Conservation (phyloP, 2,888 invertebrate species). For the Matsumyia berberina region DNA sequence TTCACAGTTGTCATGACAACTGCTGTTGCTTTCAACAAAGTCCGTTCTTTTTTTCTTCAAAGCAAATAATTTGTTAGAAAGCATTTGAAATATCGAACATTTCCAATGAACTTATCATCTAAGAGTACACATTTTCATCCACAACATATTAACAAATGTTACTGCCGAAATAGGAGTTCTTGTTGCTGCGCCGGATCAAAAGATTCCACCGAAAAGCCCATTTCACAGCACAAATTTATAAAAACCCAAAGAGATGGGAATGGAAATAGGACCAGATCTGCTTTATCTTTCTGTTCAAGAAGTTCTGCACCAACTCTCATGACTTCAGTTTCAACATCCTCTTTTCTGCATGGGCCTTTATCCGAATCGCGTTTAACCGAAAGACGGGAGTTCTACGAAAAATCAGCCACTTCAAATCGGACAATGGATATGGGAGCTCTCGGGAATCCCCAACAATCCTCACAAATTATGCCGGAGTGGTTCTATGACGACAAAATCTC, state of each 20-base stretch:
- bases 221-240: constrained; percentile 22
- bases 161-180: constrained; percentile 48
- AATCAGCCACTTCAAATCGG: constrained; percentile 3
- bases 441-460: neutral
- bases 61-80: too few species aligned
- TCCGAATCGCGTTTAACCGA: constrained; percentile 27
- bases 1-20: neutral
- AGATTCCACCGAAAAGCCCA: neutral
- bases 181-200: constrained; percentile 38
- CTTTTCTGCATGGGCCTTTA: neutral
- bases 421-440: neutral
- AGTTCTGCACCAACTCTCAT: constrained; percentile 27
- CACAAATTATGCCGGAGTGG: neutral
- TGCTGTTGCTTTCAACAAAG: too few species aligned
- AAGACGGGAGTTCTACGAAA: constrained; percentile 47
- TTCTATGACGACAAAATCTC: constrained; percentile 36
- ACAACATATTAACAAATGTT: constrained; percentile 51
- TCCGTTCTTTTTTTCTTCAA: too few species aligned
- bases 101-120: constrained; percentile 10
- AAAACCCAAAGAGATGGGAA: constrained; percentile 14
- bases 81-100: too few species aligned
- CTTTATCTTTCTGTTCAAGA: neutral
- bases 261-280: neutral
- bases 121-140: constrained; percentile 11
- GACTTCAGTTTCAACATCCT: constrained; percentile 20